Evolutionary conservation across 2,888 invertebrate genomes (phyloP).

Genomic region (Drosophila dives): DNA sequence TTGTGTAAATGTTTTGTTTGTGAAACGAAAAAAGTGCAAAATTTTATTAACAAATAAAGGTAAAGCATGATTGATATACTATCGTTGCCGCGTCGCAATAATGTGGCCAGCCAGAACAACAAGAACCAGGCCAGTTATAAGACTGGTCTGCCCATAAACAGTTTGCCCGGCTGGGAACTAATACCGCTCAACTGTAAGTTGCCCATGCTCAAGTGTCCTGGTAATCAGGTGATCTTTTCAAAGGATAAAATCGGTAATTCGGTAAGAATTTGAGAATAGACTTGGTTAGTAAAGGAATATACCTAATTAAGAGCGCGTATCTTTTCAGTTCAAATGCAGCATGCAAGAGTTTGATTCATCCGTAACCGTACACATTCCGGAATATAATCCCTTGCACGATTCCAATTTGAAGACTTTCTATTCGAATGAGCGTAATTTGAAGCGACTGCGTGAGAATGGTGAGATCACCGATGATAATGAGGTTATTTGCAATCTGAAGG

Average conservation of each 20-base stretch:
- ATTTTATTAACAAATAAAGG: constrained; percentile 4
- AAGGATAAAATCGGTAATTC: constrained; percentile 84
- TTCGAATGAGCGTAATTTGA: constrained; percentile 83
- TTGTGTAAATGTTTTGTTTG: constrained; percentile 21
- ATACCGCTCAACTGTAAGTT: constrained; percentile 83
- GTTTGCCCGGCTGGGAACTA: constrained; percentile 83
- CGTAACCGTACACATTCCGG: constrained; percentile 76
- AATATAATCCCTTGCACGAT: constrained; percentile 87
- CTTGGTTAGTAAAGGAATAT: neutral
- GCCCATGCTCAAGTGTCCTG: constrained; percentile 84
- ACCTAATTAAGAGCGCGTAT: too few species aligned
- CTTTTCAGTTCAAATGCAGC: constrained; percentile 67
- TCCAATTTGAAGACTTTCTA: constrained; percentile 87
- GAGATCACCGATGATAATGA: constrained; percentile 87
- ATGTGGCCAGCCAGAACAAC: constrained; percentile 60
- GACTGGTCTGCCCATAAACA: constrained; percentile 82
- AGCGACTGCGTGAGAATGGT: constrained; percentile 86
- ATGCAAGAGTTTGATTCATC: constrained; percentile 81
- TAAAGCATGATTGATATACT: constrained; percentile 79
- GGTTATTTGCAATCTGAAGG: constrained; percentile 88
- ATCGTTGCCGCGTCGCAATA: constrained; percentile 76
- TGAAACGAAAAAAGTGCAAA: constrained; percentile 15
- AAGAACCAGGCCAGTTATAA: constrained; percentile 65
- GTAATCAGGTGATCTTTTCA: constrained; percentile 83
- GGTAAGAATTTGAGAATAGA: constrained; percentile 53